These are phyloP conservation scores for Harpalus rubripes DNA, from an alignment of 2,888 invertebrate species.

Conservation along the genomic window DNA sequence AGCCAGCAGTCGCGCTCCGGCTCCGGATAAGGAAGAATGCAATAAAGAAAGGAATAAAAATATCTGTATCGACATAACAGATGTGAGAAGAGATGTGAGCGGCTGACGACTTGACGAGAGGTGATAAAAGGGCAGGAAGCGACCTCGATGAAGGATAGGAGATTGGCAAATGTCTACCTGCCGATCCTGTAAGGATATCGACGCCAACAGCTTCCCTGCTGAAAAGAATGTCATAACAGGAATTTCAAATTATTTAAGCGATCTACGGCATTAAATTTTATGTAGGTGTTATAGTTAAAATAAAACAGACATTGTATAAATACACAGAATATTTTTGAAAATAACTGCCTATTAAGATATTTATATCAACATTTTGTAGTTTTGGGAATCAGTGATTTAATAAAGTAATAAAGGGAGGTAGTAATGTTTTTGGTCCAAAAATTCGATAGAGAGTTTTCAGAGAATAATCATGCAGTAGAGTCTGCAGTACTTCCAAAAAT, in stretches of 20 bases:
- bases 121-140: constrained; percentile 11
- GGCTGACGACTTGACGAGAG: constrained; percentile 23
- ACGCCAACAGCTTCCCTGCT: too few species aligned
- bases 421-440: too few species aligned
- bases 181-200: neutral
- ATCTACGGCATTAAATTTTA: neutral
- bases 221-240: neutral
- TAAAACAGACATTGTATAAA: too few species aligned
- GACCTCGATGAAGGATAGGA: neutral
- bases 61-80: constrained; percentile 43
- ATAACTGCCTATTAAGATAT: too few species aligned
- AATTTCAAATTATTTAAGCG: constrained; percentile 11
- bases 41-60: constrained; percentile 48
- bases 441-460: too few species aligned
- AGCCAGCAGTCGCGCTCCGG: neutral
- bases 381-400: too few species aligned
- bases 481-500: too few species aligned
- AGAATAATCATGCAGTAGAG: too few species aligned
- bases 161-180: constrained; percentile 8
- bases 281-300: too few species aligned
- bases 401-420: too few species aligned
- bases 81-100: neutral
- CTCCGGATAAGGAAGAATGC: constrained; percentile 15
- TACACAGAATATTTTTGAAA: too few species aligned
- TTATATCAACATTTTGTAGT: too few species aligned